Evolutionary conservation across 2,888 invertebrate genomes (phyloP), one percentile per base, ranked within the genome.

Genomic region (Drosophila mayaguana): DNA sequence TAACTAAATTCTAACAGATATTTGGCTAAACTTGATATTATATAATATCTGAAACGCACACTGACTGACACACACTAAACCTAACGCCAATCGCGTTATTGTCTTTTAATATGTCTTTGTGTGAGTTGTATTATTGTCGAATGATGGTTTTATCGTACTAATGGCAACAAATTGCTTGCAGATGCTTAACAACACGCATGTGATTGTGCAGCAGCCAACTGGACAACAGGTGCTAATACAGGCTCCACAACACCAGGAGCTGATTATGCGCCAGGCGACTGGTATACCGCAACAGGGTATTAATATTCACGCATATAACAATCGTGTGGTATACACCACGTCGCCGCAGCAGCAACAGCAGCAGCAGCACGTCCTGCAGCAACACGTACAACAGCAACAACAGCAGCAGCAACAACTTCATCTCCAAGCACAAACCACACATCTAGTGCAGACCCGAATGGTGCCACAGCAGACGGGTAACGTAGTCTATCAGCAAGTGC

Each of bases 161-260:
- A 59, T 18, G 36, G 3, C 8, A 18, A 18, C 1, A 7, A 20
- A 38, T 38, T 20, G 3, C n/a, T 18, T 42, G n/a, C 66, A 91
- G 81, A 83, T 91, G 71, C 65, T 92, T 0, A 91, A 90, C 72
- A 91, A 92, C 38, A 82, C 91, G 2, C 90, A 90, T 55, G 92
- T 92, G 20, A 88, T 92, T 38, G 92, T 92, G 22, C 89, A 91
- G 46, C 88, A 90, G 22, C 91, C 90, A 5, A 81, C 86, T 2
- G 89, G 89, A 8, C 92, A 91, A n/a, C 92, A 91, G 11, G 92
- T 92, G 6, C 66, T 92, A 12, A 92, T 92, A 59, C 92, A 92
- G 48, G 78, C 90, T 0, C 92, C 91, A 0, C 92, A 91, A 51
- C 92, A 92, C 36, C 91, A 89, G 59, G 92, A 92, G 51, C 85